A percentile compares a stretch with the other conserved stretches of the same genome.
phyloP scores from a whole-genome alignment of 2,888 invertebrate species.

The Dryobota labecula region DNA sequence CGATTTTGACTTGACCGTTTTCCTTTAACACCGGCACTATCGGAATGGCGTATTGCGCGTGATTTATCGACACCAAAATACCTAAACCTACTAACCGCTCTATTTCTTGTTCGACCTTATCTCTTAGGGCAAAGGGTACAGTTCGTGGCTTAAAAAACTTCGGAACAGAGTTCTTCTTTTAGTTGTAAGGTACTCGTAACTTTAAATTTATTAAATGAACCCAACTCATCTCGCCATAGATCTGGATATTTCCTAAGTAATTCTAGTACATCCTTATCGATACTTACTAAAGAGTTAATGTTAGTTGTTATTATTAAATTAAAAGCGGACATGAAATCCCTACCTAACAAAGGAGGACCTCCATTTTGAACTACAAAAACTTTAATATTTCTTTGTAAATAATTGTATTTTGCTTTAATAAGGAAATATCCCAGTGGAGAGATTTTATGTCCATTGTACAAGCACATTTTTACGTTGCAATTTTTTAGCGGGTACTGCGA shows the following conservation, averaged over 20 bases:
- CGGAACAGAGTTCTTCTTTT: not conserved
- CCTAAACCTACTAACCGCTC: not conserved
- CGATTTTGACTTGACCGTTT: not conserved
- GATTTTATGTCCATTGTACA: conserved; percentile 10
- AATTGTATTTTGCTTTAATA: not conserved
- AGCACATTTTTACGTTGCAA: conserved; percentile 1
- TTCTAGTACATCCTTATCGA: too few relatives aligned
- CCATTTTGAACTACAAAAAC: conserved; percentile 9
- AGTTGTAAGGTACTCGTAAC: not conserved
- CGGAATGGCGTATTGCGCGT: not conserved
- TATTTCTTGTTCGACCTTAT: conserved; percentile 5
- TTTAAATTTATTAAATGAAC: not conserved
- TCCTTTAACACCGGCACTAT: conserved; percentile 17
- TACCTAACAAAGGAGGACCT: conserved; percentile 1
- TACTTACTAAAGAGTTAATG: not conserved
- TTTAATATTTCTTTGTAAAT: not conserved
- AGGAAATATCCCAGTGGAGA: too few relatives aligned
- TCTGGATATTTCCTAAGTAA: not conserved
- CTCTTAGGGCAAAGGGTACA: not conserved
- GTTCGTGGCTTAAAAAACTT: conserved; percentile 6
- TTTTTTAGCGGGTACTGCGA: not conserved
- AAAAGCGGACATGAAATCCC: conserved; percentile 14
- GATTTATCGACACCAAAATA: not conserved
- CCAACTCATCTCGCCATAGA: conserved; percentile 7
- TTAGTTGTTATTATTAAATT: not conserved